These are phyloP conservation scores for Hepsetus odoe DNA, from an alignment of 2,113 vertebrate genomes.

Conservation along the genomic window DNA sequence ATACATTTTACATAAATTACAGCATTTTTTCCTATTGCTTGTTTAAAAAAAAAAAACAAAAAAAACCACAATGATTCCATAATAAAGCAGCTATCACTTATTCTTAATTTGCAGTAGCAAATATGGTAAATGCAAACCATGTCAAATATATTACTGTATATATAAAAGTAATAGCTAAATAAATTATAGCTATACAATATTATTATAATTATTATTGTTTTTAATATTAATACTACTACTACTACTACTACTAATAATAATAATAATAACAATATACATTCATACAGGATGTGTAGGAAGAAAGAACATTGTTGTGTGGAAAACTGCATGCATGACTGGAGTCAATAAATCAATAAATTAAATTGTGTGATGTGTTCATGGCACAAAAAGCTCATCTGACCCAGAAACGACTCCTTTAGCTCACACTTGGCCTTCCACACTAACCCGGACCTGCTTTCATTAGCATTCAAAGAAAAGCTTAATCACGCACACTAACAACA, in stretches of 20 bases:
- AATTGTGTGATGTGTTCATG: not conserved
- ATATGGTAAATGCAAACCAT: no score
- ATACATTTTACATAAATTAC: not conserved
- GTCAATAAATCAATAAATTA: conserved; percentile 7
- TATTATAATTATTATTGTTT: no score
- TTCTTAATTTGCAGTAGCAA: no score
- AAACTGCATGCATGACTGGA: not conserved
- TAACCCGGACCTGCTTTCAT: not conserved
- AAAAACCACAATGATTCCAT: no score
- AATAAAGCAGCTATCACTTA: no score
- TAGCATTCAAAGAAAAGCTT: not conserved
- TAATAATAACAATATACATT: not conserved
- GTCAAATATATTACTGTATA: no score
- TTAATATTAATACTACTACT: no score
- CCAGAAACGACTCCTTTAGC: not conserved
- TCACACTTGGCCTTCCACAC: not conserved
- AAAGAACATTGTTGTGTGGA: not conserved
- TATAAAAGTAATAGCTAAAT: no score
- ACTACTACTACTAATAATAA: no score
- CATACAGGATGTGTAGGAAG: not conserved
- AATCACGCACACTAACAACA: not conserved
- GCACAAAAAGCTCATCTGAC: not conserved
- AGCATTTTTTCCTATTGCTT: no score
- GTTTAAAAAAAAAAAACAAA: no score
- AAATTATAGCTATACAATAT: no score